phyloP scores from a whole-genome alignment of 2,113 vertebrate genomes.

The Ictalurus furcatus region DNA sequence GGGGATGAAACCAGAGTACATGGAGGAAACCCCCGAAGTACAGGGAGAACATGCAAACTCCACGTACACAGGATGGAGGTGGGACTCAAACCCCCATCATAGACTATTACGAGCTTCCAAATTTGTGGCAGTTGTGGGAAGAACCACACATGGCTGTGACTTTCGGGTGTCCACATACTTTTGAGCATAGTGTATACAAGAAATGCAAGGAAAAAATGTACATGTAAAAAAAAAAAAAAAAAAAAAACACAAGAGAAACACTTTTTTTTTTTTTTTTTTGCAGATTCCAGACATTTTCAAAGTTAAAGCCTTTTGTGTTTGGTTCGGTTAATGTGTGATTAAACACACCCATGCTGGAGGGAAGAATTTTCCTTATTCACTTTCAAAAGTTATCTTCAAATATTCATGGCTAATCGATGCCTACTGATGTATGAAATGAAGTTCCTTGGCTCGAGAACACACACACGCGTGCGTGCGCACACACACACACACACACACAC shows the following conservation, averaged over 20 bases:
- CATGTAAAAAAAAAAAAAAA: no score
- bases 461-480: not conserved
- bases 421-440: constrained; percentile 75
- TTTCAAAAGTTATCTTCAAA: constrained; percentile 73
- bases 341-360: constrained; percentile 50
- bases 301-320: constrained; percentile 18
- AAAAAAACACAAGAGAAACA: not conserved
- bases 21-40: no score
- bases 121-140: not conserved
- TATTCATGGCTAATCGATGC: constrained; percentile 75
- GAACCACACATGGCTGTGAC: not conserved
- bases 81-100: not conserved
- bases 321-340: constrained; percentile 62
- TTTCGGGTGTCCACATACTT: not conserved
- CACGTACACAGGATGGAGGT: no score
- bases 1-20: no score
- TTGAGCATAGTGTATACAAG: not conserved
- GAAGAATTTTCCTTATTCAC: constrained; percentile 63
- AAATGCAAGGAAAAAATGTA: not conserved
- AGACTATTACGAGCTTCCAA: not conserved
- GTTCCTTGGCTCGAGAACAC: constrained; percentile 54
- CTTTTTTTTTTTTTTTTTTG: not conserved
- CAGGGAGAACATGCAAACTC: no score
- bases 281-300: not conserved
- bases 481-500: not conserved